Base-by-base conservation (phyloP, 1,140 invertebrate genomes). In the Triops longicaudatus region DNA sequence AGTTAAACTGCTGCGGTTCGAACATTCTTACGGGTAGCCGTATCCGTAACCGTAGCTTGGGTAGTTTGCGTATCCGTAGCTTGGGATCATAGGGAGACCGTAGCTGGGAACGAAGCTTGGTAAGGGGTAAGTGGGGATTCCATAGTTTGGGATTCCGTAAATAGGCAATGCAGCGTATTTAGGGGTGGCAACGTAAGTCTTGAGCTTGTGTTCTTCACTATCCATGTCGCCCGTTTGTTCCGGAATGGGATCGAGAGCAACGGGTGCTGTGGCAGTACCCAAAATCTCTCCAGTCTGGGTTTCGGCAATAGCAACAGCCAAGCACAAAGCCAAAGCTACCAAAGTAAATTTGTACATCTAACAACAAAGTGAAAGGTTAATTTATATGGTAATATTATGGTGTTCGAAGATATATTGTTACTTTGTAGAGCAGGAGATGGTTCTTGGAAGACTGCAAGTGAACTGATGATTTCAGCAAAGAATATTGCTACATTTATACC, bases 31-130 rank as follows among this genome's bases (percentile, higher is more conserved):
- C 31, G 31, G 31, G 31, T 37, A 37, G 7, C 50, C 50, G 14
- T 63, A 63, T 63, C 77, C 78, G 27, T 63, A 63, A 5, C 44
- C 44, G 44, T 63, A 44, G 43, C 43, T 44, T 44, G 3, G 43
- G 43, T 44, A 44, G 4, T 17, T 17, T 12, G 11, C 5, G 43
- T 44, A 44, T 17, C 43, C 43, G 17, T 44, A 63, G 50, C 50
- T 63, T n/a, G 50, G 50, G 22, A 14, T 14, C 0, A 2, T 37
- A 37, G 11, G 10, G 22, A 14, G 17, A 12, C 50, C 50, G 22
- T 63, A 63, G 50, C 50, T 63, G 14, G 50, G 50, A 11, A 37
- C 31, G 6, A 63, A 63, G 50, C 50, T 17, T 63, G 22, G 3
- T 7, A 37, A 4, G 2, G 31, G 2, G 31, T 37, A 37, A 7